Base-by-base conservation (phyloP, 2,797 vertebrate genomes). In the Amphiprion clarkii region DNA sequence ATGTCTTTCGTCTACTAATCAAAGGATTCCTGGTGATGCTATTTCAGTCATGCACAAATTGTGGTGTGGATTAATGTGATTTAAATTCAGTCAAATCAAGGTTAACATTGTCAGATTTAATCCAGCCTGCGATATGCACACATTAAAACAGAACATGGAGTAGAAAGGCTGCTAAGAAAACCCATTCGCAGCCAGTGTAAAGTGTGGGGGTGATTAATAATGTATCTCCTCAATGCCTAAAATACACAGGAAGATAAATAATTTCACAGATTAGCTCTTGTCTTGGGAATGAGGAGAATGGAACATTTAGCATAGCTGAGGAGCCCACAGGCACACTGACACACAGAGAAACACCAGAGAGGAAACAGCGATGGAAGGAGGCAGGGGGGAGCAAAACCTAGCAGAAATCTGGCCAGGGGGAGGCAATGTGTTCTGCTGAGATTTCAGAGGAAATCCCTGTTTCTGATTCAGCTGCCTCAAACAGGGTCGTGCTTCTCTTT, bases 191-290 rank as follows among this genome's bases (percentile, higher is more conserved):
- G 72, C 58, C 59, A 16, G 62, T 39, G 33, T 79, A 29, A 75
- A 86, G 74, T 86, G 86, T 25, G 73, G 51, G 51, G 33, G 56
- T 1, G 31, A 87, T 93, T 84, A 92, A 93, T 93, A 89, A 91
- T 93, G 76, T 67, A 92, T 86, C 73, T 44, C 74, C 80, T 81
- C 76, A 63, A 86, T 81, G 87, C 88, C 88, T 90, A 82, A 93
- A 94, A 93, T 91, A 92, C 85, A 90, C 86, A 86, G 71, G 62
- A 84, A 87, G 79, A 91, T 92, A 91, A 94, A 93, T 92, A 88
- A 93, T 94, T 93, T 88, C 87, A 84, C 79, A 91, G 88, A 90
- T 89, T 90, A 92, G 71, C 76, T 77, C 82, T 91, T 89, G 87
- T 91, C 74, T 84, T 86, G 84, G 74, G 85, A 88, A 81, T 57